Evolutionary conservation across 2,888 invertebrate species (phyloP), one percentile per base, ranked within the genome.

Genomic region (Parnassius mnemosyne): DNA sequence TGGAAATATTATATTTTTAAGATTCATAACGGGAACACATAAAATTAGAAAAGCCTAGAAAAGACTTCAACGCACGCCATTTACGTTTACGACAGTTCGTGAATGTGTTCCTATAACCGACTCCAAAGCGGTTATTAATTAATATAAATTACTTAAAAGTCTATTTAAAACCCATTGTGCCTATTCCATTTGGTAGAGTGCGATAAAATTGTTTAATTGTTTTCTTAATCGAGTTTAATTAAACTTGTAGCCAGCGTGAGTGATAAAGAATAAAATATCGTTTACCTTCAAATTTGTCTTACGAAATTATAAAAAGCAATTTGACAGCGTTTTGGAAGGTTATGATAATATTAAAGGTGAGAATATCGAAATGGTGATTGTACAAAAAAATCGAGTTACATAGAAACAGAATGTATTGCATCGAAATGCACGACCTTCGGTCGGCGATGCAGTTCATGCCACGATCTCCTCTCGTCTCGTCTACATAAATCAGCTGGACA

Each of bases 11-110:
- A 10, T 20, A 41, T 53, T 13, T n/a, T 53, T 55, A 41, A 34
- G 43, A 13, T 52, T 34, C 44, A 16, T 25, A 12, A 11, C 12
- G 0, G 42, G 49, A 13, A 60, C n/a, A 47, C 53, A 53, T 63
- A 55, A 54, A 47, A 58, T 57, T 61, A 34, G 52, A 57, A 70
- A 74, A 71, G 68, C 71, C 68, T 72, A 71, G 67, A 84, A 87
- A 89, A 89, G 89, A 89, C 84, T 81, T 89, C 86, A 89, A 89
- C 89, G 89, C 86, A 85, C 78, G 74, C 61, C 65, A 66, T 49
- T 13, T 49, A 64, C 1, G 16, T 16, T 16, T 16, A 16, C 16
- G 16, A 16, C 16, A 16, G 10, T 55, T 54, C 44, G 42, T 43
- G 20, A 44, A 51, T 20, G 16, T 44, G 16, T 58, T 44, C 43